Percentiles rank a stretch among this genome's conserved stretches.
Conservation (phyloP, 1,140 invertebrate species). For the Pollicipes pollicipes region DNA sequence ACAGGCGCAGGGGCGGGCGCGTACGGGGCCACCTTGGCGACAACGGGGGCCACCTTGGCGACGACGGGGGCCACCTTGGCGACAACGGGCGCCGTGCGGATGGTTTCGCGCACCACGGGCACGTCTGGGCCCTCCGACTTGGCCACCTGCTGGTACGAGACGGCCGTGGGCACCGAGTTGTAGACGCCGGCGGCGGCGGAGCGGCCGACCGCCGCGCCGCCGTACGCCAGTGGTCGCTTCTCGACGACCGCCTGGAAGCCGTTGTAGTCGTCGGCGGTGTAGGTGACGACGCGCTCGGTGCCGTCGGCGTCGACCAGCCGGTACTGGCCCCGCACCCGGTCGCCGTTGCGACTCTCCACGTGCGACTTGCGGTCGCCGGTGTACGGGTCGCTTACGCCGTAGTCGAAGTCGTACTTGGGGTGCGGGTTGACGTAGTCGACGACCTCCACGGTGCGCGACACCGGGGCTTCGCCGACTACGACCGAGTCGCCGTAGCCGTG, state of each 20-base stretch:
- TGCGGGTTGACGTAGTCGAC: slow-evolving; percentile 8
- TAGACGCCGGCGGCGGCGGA: not conserved
- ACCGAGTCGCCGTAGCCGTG: slow-evolving; percentile 3
- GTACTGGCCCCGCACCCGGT: slow-evolving; percentile 41
- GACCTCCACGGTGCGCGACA: not conserved
- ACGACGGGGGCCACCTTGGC: not conserved
- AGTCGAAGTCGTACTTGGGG: slow-evolving; percentile 16
- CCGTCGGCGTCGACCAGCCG: slow-evolving; percentile 34
- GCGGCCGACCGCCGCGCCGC: not conserved
- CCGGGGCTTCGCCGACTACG: not conserved
- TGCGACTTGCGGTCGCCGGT: slow-evolving; percentile 36
- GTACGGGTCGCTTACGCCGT: slow-evolving; percentile 17
- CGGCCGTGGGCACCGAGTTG: not conserved
- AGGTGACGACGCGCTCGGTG: slow-evolving; percentile 39
- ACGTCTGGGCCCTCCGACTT: not conserved
- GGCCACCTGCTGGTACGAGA: not conserved
- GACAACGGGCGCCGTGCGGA: not conserved
- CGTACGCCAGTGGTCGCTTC: not conserved
- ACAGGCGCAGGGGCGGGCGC: no score
- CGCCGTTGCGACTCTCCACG: slow-evolving; percentile 39
- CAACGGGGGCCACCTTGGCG: no score
- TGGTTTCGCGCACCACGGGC: not conserved
- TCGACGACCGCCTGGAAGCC: slow-evolving; percentile 30
- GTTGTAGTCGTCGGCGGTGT: slow-evolving; percentile 36
- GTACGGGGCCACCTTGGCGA: not conserved